phyloP scores from a whole-genome alignment of 1,140 invertebrate genomes.

The Pomacea maculata region DNA sequence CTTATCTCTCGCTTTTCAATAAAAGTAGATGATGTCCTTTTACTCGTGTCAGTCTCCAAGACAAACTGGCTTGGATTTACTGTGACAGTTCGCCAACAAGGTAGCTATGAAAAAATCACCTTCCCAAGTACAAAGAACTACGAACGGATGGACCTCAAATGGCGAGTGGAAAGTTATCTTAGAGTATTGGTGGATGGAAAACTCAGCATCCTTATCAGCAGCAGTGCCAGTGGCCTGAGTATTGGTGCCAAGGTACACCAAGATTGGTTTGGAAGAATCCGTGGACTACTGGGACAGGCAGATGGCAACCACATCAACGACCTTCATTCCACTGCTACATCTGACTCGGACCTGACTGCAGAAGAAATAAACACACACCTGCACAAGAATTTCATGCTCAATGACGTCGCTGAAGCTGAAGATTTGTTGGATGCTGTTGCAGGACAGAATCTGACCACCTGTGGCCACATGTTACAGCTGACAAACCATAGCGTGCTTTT shows the following conservation, averaged over 20 bases:
- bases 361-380: neutral
- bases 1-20: constrained; percentile 33
- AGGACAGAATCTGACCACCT: constrained; percentile 18
- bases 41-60: constrained; percentile 20
- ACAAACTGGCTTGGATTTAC: neutral
- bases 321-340: neutral
- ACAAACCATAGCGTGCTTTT: neutral
- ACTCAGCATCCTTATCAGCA: constrained; percentile 27
- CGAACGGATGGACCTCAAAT: constrained; percentile 23
- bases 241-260: constrained; percentile 13
- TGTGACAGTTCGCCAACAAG: neutral
- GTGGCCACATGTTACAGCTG: constrained; percentile 21
- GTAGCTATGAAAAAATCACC: neutral
- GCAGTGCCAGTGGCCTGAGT: constrained; percentile 3
- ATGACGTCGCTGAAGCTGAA: neutral
- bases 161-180: constrained; percentile 23
- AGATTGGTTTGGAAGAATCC: constrained; percentile 9
- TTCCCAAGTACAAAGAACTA: constrained; percentile 11
- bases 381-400: neutral
- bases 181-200: constrained; percentile 17
- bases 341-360: neutral
- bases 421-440: neutral
- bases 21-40: constrained; percentile 11
- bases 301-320: constrained; percentile 21
- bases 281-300: constrained; percentile 13